A percentile compares a stretch with the other conserved stretches of the same genome.
Conservation (phyloP, 2,888 invertebrate species). For the Apamea anceps region DNA sequence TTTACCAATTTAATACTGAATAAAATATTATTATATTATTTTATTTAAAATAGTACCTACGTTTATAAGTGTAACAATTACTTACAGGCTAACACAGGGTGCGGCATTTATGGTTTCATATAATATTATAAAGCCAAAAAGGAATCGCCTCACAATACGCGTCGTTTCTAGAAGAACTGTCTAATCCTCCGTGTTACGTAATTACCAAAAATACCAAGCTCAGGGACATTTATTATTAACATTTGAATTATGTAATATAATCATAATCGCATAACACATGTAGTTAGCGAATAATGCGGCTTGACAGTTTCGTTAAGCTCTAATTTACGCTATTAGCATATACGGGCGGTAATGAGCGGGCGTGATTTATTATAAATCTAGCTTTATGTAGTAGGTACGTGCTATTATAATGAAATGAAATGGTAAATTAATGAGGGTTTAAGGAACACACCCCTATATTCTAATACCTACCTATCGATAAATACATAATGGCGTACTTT, state of each 20-base stretch:
- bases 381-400: constrained; percentile 9
- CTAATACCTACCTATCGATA: neutral
- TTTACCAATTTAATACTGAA: no score
- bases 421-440: constrained; percentile 34
- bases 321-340: constrained; percentile 51
- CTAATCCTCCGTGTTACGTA: neutral
- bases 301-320: constrained; percentile 41
- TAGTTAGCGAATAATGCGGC: constrained; percentile 38
- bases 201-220: neutral
- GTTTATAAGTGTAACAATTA: no score
- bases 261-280: constrained; percentile 27
- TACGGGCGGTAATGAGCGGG: constrained; percentile 32
- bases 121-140: no score
- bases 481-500: neutral
- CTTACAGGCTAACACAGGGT: no score
- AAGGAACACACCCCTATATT: constrained; percentile 19
- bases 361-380: constrained; percentile 53
- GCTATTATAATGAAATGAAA: constrained; percentile 9
- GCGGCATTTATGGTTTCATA: no score
- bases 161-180: neutral
- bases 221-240: constrained; percentile 5
- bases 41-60: no score
- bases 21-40: no score
- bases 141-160: neutral
- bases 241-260: constrained; percentile 13